Base-by-base conservation (phyloP, 2,888 invertebrate species). In the Cerceris ruficornis region DNA sequence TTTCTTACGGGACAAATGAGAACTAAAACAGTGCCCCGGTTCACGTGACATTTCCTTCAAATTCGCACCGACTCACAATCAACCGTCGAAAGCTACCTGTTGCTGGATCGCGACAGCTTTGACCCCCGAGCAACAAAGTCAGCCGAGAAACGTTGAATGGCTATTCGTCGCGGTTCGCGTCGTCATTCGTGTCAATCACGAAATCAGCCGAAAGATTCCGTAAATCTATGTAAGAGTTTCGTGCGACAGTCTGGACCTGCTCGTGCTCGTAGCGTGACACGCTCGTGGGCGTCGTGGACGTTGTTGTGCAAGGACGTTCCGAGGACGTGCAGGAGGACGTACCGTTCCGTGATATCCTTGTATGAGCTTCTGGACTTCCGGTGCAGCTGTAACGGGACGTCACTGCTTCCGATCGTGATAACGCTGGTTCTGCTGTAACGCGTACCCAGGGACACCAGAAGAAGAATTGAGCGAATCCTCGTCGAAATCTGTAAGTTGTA, bases 401-500 rank as follows among this genome's bases (percentile, higher is more conserved):
- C 70, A 96, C 94, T 0, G 95, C 96, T 85, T 97, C 95, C 77
- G 96, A 94, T 70, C 97, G 93, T 13, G 95, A 95, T 55, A 97
- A 92, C 0, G 95, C 94, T 0, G 90, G 90, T 74, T 95, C 95
- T 1, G 95, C 94, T 14, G 95, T 95, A 46, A 96, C 94, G 15
- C 95, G 94, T 39, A 97, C 95, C 88, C 95, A 96, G 5, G 96
- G 96, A 88, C 97, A 96, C 94, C 97, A 98, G 88, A 96, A 96
- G 93, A 98, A 98, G 92, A 98, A 96, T 92, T 97, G 96, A 90
- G 97, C 96, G 93, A 98, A 98, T 8, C 98, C 98, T 86, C 97
- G 95, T 60, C 98, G 95, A 93, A 98, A 98, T 92, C 98, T 98
- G 93, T 0, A 49, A 61, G 9, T 13, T 11, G 4, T 7, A n/a